These are phyloP conservation scores for Palythoa caribaeorum DNA, from an alignment of 92 coral and sea anemone genomes.

Conservation along the genomic window DNA sequence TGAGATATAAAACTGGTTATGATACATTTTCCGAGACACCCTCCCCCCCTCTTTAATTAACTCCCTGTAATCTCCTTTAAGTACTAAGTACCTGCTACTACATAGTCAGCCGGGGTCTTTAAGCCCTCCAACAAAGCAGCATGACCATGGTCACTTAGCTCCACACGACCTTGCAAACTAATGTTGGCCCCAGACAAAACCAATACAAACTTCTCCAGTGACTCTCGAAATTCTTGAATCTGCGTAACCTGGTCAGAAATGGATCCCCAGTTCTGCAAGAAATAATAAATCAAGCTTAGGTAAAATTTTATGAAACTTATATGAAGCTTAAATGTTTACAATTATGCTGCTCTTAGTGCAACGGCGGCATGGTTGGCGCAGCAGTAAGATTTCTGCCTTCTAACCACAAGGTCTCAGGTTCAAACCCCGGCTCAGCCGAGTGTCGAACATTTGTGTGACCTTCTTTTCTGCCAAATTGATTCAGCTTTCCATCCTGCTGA, in stretches of 20 bases:
- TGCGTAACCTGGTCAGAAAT: slow-evolving; percentile 84
- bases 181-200: slow-evolving; percentile 92
- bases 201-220: slow-evolving; percentile 89
- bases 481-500: too few relatives aligned
- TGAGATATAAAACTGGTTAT: too few relatives aligned
- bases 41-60: too few relatives aligned
- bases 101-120: slow-evolving; percentile 92
- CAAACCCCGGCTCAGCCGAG: too few relatives aligned
- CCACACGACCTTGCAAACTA: slow-evolving; percentile 88
- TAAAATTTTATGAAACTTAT: neutral
- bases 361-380: too few relatives aligned
- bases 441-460: too few relatives aligned
- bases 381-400: too few relatives aligned
- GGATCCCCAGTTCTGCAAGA: slow-evolving; percentile 92
- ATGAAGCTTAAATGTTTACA: neutral
- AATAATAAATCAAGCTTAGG: neutral
- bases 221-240: slow-evolving; percentile 94
- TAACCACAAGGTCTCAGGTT: too few relatives aligned
- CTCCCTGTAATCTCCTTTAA: neutral
- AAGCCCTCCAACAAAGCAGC: slow-evolving; percentile 80
- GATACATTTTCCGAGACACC: too few relatives aligned
- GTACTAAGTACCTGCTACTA: slow-evolving; percentile 78
- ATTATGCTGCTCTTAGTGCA: neutral
- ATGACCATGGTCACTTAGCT: slow-evolving; percentile 89
- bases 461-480: too few relatives aligned